Evolutionary conservation across 2,113 vertebrate species (phyloP).

Genomic region (Melanerpes formicivorus): DNA sequence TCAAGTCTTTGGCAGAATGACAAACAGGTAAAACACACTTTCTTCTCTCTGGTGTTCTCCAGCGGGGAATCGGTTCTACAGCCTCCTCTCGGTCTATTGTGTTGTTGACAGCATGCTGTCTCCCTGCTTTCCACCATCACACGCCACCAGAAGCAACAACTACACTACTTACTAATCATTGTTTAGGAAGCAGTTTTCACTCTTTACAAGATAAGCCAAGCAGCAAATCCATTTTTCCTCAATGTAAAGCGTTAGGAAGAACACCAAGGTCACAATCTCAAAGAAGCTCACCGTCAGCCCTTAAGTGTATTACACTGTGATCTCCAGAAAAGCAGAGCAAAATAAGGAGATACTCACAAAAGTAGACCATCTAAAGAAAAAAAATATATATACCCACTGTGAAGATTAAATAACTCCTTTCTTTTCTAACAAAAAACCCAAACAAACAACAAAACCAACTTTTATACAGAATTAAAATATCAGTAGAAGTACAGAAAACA

Average conservation of each 20-base stretch:
- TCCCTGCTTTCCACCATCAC: neutral
- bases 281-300: fast-evolving
- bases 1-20: neutral
- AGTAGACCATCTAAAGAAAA: neutral
- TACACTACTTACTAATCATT: neutral
- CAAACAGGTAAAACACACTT: neutral
- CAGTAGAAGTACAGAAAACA: neutral
- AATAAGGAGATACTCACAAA: neutral
- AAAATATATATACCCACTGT: neutral
- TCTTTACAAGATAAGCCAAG: neutral
- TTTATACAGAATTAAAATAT: neutral
- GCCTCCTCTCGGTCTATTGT: neutral
- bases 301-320: neutral
- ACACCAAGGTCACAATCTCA: neutral
- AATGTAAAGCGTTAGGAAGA: neutral
- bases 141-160: neutral
- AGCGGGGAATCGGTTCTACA: neutral
- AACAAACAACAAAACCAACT: neutral
- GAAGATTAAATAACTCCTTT: neutral
- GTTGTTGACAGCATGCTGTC: neutral
- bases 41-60: neutral
- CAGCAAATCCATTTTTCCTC: neutral
- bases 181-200: neutral
- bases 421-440: no score
- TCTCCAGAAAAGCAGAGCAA: neutral